Evolutionary conservation across 2,797 vertebrate genomes (phyloP), one percentile per base, ranked within the genome.

Genomic region (Percopsis omiscomaycus): DNA sequence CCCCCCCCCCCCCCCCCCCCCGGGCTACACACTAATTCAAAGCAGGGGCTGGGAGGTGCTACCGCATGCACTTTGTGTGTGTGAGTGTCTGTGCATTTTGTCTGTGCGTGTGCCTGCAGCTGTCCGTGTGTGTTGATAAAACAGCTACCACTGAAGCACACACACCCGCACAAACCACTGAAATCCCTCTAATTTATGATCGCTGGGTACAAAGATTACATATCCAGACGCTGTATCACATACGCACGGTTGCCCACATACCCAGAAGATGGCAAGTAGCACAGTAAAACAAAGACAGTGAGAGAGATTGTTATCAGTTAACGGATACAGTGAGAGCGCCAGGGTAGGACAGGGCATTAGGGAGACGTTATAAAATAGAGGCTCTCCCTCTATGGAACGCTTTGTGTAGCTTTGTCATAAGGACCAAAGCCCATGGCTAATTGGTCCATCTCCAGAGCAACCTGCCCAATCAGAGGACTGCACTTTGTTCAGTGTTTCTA

Each of bases 11-110:
- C n/a, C n/a, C 74, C 81, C 5, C 37, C 37, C 84, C 55, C 81
- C 29, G 58, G 84, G 86, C 85, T 68, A 57, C 44, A 71, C 64
- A 67, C 71, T 74, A 67, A 66, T 64, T 71, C 60, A 68, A 61
- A 82, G 61, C 66, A 75, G 45, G 60, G 50, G 64, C 61, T 47
- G 74, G 73, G 73, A 83, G 77, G 76, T 74, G 68, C 69, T 69
- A 71, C 66, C 61, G 3, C 32, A 22, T 22, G 51, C 2, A 47
- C 32, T 46, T 16, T 59, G 3, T 13, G 45, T 13, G 15, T 54
- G 16, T 68, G 55, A n/a, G 37, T 42, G 49, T 44, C 3, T 47
- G 52, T 29, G 54, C 16, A 37, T 22, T 16, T 15, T 16, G 52
- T 30, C 32, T 37, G 47, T 73, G 53, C 72, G 61, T 61, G 30